Conservation (phyloP, 1,140 invertebrate species). For the Linepithema humile region DNA sequence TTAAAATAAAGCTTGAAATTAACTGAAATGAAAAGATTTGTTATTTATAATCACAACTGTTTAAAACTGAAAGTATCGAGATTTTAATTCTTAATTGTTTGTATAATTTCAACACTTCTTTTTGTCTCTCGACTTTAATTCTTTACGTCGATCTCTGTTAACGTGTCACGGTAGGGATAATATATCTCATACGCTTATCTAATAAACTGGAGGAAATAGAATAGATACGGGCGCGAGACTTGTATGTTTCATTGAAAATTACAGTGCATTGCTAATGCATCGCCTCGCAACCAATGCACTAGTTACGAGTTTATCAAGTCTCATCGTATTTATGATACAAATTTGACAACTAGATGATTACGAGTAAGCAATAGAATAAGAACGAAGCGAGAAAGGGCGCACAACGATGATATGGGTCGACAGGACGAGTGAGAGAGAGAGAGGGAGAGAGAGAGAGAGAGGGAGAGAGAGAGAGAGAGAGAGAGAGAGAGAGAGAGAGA, state of each 20-base stretch:
- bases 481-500: not conserved
- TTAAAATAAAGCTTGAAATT: not conserved
- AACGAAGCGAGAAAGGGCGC: not conserved
- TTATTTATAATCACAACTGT: not conserved
- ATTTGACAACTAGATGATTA: slow-evolving; percentile 16
- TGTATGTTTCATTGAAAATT: slow-evolving; percentile 31
- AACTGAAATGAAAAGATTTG: not conserved
- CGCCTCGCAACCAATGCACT: not conserved
- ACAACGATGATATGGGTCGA: not conserved
- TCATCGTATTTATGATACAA: not conserved
- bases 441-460: no score
- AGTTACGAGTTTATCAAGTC: slow-evolving; percentile 22
- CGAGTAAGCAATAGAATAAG: not conserved
- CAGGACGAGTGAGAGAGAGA: not conserved
- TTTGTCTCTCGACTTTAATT: not conserved
- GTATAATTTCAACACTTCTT: not conserved
- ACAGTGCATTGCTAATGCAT: not conserved
- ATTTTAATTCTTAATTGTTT: not conserved
- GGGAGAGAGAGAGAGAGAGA: not conserved
- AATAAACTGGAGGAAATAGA: not conserved
- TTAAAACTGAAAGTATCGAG: not conserved
- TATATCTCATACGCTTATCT: not conserved
- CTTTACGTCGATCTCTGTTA: not conserved
- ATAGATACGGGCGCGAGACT: not conserved
- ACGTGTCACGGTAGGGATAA: not conserved